These are phyloP conservation scores for Porites rus DNA, from an alignment of 92 coral and sea anemone species.

Conservation along the genomic window DNA sequence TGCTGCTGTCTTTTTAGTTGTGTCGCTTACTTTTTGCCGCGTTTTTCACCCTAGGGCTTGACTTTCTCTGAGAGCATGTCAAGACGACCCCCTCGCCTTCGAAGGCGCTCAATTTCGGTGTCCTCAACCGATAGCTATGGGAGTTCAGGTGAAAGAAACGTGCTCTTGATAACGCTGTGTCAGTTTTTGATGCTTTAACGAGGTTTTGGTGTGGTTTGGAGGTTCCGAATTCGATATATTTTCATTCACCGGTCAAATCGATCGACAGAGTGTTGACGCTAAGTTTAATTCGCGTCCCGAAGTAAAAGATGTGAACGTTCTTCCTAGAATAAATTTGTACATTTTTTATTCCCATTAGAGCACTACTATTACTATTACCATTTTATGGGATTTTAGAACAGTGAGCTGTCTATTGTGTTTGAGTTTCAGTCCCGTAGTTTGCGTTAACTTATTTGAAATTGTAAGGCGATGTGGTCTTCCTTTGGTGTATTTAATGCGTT, in stretches of 20 bases:
- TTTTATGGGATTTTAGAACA: neutral
- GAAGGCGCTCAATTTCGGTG: slow-evolving; percentile 99
- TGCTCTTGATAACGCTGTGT: slow-evolving; percentile 6
- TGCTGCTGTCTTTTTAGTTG: slow-evolving; percentile 13
- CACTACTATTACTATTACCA: neutral
- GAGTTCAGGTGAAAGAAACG: slow-evolving; percentile 93
- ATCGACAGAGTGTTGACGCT: neutral
- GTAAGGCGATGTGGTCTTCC: neutral
- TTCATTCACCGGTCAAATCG: neutral
- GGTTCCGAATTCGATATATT: slow-evolving; percentile 5
- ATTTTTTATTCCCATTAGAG: slow-evolving; percentile 2
- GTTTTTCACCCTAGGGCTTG: slow-evolving; percentile 84
- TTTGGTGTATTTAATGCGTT: neutral
- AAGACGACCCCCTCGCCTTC: slow-evolving; percentile 99
- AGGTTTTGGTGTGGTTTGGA: neutral
- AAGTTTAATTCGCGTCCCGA: neutral
- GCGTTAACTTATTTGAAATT: neutral
- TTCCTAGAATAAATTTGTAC: no score
- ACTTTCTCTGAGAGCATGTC: slow-evolving; percentile 99
- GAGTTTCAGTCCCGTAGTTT: neutral
- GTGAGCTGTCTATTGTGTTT: neutral
- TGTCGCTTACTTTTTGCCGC: slow-evolving; percentile 34
- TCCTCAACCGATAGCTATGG: slow-evolving; percentile 99
- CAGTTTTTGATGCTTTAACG: neutral
- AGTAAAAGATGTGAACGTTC: neutral